phyloP scores from a whole-genome alignment of 2,888 invertebrate genomes.

The Athripsodes cinereus region DNA sequence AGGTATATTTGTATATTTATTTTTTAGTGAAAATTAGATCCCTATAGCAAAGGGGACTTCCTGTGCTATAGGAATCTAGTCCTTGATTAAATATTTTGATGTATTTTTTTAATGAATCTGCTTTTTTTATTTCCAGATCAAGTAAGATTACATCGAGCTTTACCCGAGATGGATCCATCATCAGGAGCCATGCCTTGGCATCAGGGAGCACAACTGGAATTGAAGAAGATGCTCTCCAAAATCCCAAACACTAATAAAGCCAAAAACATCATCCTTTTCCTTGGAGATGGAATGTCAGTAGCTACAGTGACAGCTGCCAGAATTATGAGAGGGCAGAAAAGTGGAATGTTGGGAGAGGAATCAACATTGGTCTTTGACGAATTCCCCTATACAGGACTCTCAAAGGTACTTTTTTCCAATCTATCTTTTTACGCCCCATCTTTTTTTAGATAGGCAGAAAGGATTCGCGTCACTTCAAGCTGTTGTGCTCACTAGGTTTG shows the following conservation, averaged over 20 bases:
- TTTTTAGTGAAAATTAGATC: no score
- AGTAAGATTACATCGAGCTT: constrained; percentile 10
- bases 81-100: no score
- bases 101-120: neutral
- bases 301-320: constrained; percentile 74
- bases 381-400: constrained; percentile 67
- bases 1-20: no score
- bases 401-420: constrained; percentile 60
- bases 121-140: constrained; percentile 7
- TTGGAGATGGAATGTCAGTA: constrained; percentile 75
- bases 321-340: constrained; percentile 60
- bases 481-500: no score
- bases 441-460: no score
- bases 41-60: no score
- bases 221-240: constrained; percentile 12
- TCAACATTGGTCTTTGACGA: constrained; percentile 64
- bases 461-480: no score
- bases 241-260: constrained; percentile 17
- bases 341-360: constrained; percentile 60
- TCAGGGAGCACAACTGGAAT: constrained; percentile 13
- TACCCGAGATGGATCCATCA: constrained; percentile 12
- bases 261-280: constrained; percentile 21
- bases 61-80: no score
- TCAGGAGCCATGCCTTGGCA: constrained; percentile 17
- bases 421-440: no score